Evolutionary conservation across 1,140 invertebrate genomes (phyloP).

Genomic region (Metaphire vulgaris): DNA sequence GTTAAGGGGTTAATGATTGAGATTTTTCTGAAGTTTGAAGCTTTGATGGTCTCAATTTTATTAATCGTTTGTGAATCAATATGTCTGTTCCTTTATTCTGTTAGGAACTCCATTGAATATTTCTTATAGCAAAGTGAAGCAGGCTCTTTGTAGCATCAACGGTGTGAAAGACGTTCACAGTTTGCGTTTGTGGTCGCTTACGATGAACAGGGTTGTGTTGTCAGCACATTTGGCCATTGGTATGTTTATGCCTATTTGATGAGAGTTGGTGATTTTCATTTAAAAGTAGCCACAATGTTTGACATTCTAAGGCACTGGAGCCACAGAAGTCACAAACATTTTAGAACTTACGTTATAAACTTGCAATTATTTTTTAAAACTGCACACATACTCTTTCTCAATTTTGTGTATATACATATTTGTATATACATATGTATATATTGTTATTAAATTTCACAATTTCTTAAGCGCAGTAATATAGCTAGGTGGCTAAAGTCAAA

Average conservation of each 20-base stretch:
- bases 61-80: too few species aligned
- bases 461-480: too few species aligned
- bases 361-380: neutral
- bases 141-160: constrained; percentile 73
- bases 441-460: too few species aligned
- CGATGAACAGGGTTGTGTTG: constrained; percentile 86
- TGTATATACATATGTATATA: neutral
- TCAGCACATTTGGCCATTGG: constrained; percentile 87
- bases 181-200: constrained; percentile 91
- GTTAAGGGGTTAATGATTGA: too few species aligned
- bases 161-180: constrained; percentile 92
- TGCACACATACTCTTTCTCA: neutral
- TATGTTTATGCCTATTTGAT: too few species aligned
- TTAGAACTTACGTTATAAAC: neutral
- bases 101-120: constrained; percentile 76
- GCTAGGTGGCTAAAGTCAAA: too few species aligned
- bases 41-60: too few species aligned
- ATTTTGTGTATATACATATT: neutral
- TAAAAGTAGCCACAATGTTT: too few species aligned
- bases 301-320: too few species aligned
- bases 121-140: constrained; percentile 74
- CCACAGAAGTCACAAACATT: neutral
- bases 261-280: too few species aligned
- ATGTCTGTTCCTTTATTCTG: too few species aligned
- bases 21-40: too few species aligned